Evolutionary conservation across 2,888 invertebrate species (phyloP).

Genomic region (Zootermopsis nevadensis): DNA sequence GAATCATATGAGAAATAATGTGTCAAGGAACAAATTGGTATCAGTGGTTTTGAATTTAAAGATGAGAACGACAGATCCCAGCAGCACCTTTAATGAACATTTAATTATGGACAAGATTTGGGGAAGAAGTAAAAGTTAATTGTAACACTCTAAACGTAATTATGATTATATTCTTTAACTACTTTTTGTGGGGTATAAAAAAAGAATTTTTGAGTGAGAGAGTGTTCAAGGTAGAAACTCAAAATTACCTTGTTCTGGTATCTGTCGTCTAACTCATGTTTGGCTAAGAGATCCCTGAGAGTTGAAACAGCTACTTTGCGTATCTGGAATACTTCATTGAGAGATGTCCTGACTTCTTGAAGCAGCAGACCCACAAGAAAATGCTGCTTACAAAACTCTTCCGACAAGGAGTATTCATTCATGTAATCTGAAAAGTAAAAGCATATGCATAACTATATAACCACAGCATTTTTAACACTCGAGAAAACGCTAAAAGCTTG

Average conservation of each 20-base stretch:
- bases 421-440: slow-evolving; percentile 52
- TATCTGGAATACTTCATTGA: slow-evolving; percentile 87
- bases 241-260: slow-evolving; percentile 78
- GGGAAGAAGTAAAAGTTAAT: too few species aligned
- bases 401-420: slow-evolving; percentile 70
- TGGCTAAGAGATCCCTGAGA: slow-evolving; percentile 87
- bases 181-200: too few species aligned
- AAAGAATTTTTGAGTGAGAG: too few species aligned
- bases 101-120: too few species aligned
- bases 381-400: slow-evolving; percentile 91
- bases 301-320: slow-evolving; percentile 83
- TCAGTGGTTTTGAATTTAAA: too few species aligned
- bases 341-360: slow-evolving; percentile 87
- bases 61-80: too few species aligned
- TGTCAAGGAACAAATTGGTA: too few species aligned
- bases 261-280: slow-evolving; percentile 94
- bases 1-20: too few species aligned
- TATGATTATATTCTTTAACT: too few species aligned
- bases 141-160: too few species aligned
- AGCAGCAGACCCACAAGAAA: slow-evolving; percentile 89
- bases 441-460: neutral
- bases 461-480: neutral
- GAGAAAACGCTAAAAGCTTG: neutral
- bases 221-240: too few species aligned
- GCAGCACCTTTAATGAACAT: too few species aligned